phyloP scores from a whole-genome alignment of 2,113 vertebrate species.

The Chrysochloris asiatica region DNA sequence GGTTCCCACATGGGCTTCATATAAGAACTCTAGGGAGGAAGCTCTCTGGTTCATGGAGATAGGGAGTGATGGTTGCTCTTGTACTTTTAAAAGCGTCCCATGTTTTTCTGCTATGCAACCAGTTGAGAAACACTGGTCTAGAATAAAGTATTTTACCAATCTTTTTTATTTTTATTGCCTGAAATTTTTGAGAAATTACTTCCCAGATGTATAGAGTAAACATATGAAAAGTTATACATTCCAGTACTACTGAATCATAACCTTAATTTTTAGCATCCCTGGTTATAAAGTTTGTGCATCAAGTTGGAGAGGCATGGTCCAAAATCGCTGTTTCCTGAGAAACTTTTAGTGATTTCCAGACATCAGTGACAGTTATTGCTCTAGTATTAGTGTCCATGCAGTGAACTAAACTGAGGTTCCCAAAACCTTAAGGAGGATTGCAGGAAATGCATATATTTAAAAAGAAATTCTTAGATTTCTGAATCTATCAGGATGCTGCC shows the following conservation, averaged over 20 bases:
- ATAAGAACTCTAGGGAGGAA: background rate
- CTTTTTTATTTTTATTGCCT: background rate
- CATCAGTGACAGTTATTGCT: too few species aligned
- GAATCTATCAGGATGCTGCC: too few species aligned
- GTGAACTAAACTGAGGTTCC: background rate
- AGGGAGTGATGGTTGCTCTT: background rate
- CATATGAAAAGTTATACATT: background rate
- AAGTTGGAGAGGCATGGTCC: background rate
- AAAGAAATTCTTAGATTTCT: background rate
- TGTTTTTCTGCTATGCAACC: background rate
- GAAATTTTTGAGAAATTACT: conserved; percentile 31
- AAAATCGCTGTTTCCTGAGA: background rate
- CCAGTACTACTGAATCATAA: background rate
- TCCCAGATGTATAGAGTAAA: background rate
- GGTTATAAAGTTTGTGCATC: background rate
- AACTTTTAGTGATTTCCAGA: background rate
- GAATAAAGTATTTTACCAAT: background rate
- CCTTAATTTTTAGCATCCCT: background rate
- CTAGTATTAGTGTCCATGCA: too few species aligned
- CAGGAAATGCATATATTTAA: background rate
- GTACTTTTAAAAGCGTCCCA: background rate
- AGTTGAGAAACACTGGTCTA: background rate
- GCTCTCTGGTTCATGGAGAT: background rate
- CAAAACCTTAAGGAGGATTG: background rate
- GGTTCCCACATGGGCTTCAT: background rate